These are phyloP conservation scores for Tipula confusa DNA, from an alignment of 2,888 invertebrate species.

Conservation along the genomic window DNA sequence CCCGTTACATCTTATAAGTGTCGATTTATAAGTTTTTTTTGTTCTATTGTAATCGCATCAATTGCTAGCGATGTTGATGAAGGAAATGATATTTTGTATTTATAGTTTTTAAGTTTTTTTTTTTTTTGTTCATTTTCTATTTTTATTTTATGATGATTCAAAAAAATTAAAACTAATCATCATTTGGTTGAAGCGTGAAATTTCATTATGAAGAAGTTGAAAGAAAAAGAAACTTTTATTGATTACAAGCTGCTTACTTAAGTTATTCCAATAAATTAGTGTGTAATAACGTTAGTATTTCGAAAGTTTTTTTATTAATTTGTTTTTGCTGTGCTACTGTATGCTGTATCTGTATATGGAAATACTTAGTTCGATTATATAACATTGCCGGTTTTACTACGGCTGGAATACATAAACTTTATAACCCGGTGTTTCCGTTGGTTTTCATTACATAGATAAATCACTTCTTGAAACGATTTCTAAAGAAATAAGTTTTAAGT, in stretches of 20 bases:
- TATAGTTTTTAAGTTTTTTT: no score
- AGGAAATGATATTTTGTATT: conserved; percentile 7
- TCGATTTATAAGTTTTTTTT: neutral
- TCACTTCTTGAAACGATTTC: no score
- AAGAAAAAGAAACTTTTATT: neutral
- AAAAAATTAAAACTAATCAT: conserved; percentile 16
- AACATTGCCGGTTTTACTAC: no score
- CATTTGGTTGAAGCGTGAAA: conserved; percentile 20
- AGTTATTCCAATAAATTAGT: conserved; percentile 20
- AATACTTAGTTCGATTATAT: no score
- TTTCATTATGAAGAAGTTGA: neutral
- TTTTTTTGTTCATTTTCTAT: neutral
- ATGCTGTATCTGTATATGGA: neutral
- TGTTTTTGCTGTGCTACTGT: neutral
- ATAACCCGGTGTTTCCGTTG: no score
- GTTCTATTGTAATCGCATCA: neutral
- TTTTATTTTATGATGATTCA: conserved; percentile 16
- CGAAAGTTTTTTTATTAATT: neutral
- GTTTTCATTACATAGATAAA: no score
- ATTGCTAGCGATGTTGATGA: neutral
- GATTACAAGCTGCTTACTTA: conserved; percentile 14
- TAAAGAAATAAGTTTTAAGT: no score
- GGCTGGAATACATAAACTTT: no score
- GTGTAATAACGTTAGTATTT: neutral
- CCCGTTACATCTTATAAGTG: conserved; percentile 9